phyloP scores from a whole-genome alignment of 2,888 invertebrate species.

The Bombylius discolor region DNA sequence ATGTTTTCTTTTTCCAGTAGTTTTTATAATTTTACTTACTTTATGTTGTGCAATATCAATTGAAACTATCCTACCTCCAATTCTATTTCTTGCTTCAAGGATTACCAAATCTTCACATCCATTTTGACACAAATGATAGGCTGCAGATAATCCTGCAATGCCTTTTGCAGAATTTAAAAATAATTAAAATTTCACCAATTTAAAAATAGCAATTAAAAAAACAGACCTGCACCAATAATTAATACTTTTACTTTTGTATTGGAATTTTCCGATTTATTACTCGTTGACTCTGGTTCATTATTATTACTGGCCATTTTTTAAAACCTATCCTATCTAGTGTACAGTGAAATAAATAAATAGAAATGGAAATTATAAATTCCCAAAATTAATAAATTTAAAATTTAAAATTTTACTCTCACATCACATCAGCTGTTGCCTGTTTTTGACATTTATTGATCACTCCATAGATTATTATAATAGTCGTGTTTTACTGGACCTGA shows the following conservation, averaged over 20 bases:
- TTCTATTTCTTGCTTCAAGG: slow-evolving; percentile 64
- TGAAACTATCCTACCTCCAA: slow-evolving; percentile 72
- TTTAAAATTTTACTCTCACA: no score
- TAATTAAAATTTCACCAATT: not conserved
- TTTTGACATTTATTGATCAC: no score
- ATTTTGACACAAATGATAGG: slow-evolving; percentile 67
- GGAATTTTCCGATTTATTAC: no score
- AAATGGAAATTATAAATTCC: no score
- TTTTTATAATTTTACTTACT: slow-evolving; percentile 19
- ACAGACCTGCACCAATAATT: slow-evolving; percentile 65
- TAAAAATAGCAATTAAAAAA: not conserved
- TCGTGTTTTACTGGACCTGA: no score
- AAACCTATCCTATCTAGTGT: no score
- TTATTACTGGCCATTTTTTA: no score
- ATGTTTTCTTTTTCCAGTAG: not conserved
- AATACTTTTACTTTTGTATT: slow-evolving; percentile 50
- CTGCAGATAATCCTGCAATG: slow-evolving; percentile 65
- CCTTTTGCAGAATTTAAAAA: slow-evolving; percentile 32
- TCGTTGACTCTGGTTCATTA: no score
- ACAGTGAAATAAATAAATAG: no score
- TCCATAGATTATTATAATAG: no score
- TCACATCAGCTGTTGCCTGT: no score
- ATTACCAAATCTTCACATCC: slow-evolving; percentile 66
- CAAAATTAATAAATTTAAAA: no score
- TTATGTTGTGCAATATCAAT: slow-evolving; percentile 52